Base-by-base conservation (phyloP, 2,113 vertebrate genomes). In the Tragelaphus imberbis region DNA sequence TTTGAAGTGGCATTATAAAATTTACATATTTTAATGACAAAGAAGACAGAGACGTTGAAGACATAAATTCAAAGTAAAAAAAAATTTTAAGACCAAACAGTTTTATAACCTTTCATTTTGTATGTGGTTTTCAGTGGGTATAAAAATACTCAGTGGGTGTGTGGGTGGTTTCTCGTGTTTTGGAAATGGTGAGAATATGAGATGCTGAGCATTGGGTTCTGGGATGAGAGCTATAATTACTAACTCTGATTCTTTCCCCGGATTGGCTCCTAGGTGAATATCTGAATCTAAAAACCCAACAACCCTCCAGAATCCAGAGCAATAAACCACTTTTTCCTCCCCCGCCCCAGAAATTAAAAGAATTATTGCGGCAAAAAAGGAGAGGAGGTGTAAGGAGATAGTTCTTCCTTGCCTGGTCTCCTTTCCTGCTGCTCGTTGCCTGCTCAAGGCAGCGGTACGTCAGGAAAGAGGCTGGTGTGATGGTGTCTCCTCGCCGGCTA, bases 111-210 rank as follows among this genome's bases (percentile, higher is more conserved):
- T 65, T 98, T 94, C 96, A 97, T 96, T 98, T 95, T 36, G 65
- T 81, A 33, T 97, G 95, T 95, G 98, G 97, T 94, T 97, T 97
- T 97, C 93, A 95, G 88, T 97, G 96, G 96, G 81, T 97, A 93
- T 97, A 98, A 98, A 98, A 97, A 98, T 97, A 98, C 97, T 92
- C 81, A 1, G 91, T 96, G 98, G 95, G 97, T 96, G 65, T 97
- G 97, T 97, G 97, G 98, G 98, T 93, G 98, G 97, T 91, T 98
- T 97, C 96, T 98, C 19, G 7, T 97, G 96, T 92, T 98, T 98
- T 97, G 98, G 95, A 97, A 97, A 97, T 4, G 63, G 93, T 97
- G 95, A 97, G 97, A 96, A 97, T 97, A 92, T 96, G 98, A 98
- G 97, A 97, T 94, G 97, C 93, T 88, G 89, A 95, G 97, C 95